Percentiles rank a stretch among this genome's conserved stretches.
Evolutionary conservation across 1,140 invertebrate genomes (phyloP).

Genomic region (Cydia pomonella): DNA sequence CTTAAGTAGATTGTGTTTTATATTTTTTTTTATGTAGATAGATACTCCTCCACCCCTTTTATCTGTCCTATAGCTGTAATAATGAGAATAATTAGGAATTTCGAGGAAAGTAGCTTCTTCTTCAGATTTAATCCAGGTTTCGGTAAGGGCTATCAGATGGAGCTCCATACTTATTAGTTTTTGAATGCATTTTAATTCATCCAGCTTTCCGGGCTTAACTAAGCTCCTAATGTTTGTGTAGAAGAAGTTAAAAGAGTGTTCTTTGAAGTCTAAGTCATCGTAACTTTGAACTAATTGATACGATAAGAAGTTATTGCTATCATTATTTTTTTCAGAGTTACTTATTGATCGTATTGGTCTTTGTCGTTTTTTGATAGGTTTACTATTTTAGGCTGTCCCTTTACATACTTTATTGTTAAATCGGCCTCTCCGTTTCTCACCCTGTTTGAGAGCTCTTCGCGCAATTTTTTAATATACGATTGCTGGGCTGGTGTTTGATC

Average conservation of each 20-base stretch:
- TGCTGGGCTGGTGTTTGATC: constrained; percentile 34
- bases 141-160: constrained; percentile 23
- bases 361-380: constrained; percentile 10
- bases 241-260: constrained; percentile 37
- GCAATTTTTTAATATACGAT: constrained; percentile 37
- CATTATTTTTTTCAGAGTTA: not conserved
- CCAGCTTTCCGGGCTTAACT: constrained; percentile 37
- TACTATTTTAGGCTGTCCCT: constrained; percentile 45
- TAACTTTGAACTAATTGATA: constrained; percentile 22
- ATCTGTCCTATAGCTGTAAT: constrained; percentile 30
- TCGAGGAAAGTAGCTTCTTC: not conserved
- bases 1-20: constrained; percentile 13
- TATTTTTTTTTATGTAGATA: constrained; percentile 24
- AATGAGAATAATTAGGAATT: constrained; percentile 27
- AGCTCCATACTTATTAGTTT: not conserved
- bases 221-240: constrained; percentile 42
- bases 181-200: constrained; percentile 34
- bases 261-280: constrained; percentile 14
- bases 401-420: constrained; percentile 43
- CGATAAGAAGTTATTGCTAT: constrained; percentile 29
- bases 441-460: constrained; percentile 40
- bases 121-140: constrained; percentile 37
- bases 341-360: not conserved
- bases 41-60: constrained; percentile 34
- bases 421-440: constrained; percentile 38